Evolutionary conservation across 2,888 invertebrate species (phyloP).

Genomic region (Odontomyia ornata): DNA sequence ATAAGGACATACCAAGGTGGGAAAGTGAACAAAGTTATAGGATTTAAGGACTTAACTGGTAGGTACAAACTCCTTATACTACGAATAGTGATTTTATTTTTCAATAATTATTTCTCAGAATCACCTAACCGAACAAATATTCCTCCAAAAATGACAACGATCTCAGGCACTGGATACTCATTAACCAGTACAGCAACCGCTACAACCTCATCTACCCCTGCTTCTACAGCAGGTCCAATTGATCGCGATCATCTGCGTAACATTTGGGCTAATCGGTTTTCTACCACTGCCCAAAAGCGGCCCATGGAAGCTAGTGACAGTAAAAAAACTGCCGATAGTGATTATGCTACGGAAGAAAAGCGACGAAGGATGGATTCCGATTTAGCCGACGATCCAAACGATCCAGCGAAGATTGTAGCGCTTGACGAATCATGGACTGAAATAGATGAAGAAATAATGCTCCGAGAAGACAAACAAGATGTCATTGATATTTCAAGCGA

Average conservation of each 20-base stretch:
- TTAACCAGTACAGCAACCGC: background rate
- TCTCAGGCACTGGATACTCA: conserved; percentile 15
- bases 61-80: background rate
- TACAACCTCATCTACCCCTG: background rate
- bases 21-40: conserved; percentile 40
- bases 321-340: background rate
- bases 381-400: background rate
- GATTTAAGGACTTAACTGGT: conserved; percentile 54
- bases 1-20: conserved; percentile 30
- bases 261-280: conserved; percentile 57
- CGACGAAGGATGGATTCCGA: conserved; percentile 26
- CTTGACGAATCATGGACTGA: conserved; percentile 52
- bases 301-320: background rate
- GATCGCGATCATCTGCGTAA: conserved; percentile 57
- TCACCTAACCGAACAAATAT: background rate
- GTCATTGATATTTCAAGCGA: conserved; percentile 53
- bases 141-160: background rate
- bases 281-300: conserved; percentile 36
- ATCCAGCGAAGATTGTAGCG: background rate
- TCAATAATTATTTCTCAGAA: too few species aligned
- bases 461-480: conserved; percentile 52
- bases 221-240: conserved; percentile 43
- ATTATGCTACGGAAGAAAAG: background rate
- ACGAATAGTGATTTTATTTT: background rate
- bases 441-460: conserved; percentile 59